Evolutionary conservation across 2,797 vertebrate genomes (phyloP), one percentile per base, ranked within the genome.

Genomic region (Enteromius treurensis): DNA sequence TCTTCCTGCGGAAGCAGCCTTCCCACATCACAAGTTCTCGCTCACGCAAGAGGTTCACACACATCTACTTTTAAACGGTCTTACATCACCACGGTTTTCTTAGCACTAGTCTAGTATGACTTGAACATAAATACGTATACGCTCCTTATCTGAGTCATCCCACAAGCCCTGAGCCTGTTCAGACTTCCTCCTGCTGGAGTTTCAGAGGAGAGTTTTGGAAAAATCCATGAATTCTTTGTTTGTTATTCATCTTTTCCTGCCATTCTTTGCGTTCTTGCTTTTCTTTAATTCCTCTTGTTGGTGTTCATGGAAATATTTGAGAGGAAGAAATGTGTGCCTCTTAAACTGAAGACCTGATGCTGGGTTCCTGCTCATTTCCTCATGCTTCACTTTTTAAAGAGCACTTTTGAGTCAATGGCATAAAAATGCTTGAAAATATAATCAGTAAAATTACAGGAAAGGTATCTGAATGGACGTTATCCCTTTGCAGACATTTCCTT

Each of bases 211-310:
- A 40, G 51, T 62, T 71, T n/a, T 86, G 84, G 77, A 79, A 86
- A 88, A 45, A 92, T 91, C 85, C 89, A 88, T 91, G 90, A 87
- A 85, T 87, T 92, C 90, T 95, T 94, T 95, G 94, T 96, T 96
- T 96, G 91, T 90, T 92, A 90, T 92, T 95, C 92, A 92, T 91
- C 94, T 97, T 95, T 97, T 97, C 95, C 96, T 96, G 95, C 88
- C 95, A 96, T 97, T 97, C 94, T 96, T 96, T 92, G 92, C 85
- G 90, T 93, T 92, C 93, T 93, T 88, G 90, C 93, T 93, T 93
- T 93, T 94, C 94, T 86, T 93, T 90, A 89, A 87, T 87, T 91
- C 10, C 1, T 47, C 55, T 71, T 60, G 6, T 69, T n/a, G 7
- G 4, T 19, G 58, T 80, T 45, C 17, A 58, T 42, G 23, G 67